Percentiles rank a stretch among this genome's conserved stretches.
These are phyloP conservation scores for Orussus abietinus DNA, from an alignment of 1,140 invertebrate genomes.

Conservation along the genomic window DNA sequence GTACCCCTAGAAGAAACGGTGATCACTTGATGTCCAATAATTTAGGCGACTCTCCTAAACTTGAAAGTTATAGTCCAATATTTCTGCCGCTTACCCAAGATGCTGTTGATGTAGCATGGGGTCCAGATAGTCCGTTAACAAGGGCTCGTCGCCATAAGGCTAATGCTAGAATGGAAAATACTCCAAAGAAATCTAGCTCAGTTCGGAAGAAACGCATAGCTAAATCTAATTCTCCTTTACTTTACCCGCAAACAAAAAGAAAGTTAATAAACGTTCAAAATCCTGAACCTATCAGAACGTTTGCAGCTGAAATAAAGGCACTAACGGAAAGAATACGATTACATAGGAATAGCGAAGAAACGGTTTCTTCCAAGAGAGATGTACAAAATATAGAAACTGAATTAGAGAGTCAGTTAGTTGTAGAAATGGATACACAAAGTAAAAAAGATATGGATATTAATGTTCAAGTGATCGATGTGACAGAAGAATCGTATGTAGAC, in stretches of 20 bases:
- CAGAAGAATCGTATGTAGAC: constrained; percentile 1
- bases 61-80: constrained; percentile 25
- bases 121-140: constrained; percentile 28
- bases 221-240: constrained; percentile 37
- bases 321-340: constrained; percentile 25
- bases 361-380: background rate
- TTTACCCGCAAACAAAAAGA: constrained; percentile 36
- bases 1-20: constrained; percentile 29
- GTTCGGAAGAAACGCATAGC: constrained; percentile 27
- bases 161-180: constrained; percentile 16
- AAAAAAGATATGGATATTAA: constrained; percentile 11
- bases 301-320: constrained; percentile 34
- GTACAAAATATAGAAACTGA: background rate
- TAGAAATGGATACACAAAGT: constrained; percentile 3
- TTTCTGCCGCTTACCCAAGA: constrained; percentile 32
- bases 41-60: constrained; percentile 19
- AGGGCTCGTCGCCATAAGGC: constrained; percentile 8
- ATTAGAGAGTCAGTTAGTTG: constrained; percentile 11
- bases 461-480: constrained; percentile 12
- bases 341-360: constrained; percentile 8
- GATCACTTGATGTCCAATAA: background rate
- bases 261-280: constrained; percentile 31
- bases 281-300: constrained; percentile 28
- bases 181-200: constrained; percentile 31
- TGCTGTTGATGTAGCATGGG: constrained; percentile 39